Conservation (phyloP, 2,797 vertebrate species). For the Adelosebastes latens region DNA sequence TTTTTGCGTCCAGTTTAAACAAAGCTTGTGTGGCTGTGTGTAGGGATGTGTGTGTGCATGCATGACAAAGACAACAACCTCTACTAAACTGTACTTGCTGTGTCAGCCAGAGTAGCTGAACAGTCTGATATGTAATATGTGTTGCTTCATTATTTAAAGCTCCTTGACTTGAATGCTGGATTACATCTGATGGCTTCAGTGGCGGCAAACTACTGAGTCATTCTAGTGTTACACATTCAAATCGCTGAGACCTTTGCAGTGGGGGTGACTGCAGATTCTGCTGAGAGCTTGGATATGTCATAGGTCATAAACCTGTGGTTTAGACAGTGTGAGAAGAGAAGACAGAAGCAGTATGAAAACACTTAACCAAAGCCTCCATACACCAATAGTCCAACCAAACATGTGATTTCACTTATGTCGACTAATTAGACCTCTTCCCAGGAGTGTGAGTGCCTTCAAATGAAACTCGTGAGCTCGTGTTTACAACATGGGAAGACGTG, state of each 20-base stretch:
- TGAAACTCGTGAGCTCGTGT: too few relatives aligned
- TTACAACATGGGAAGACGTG: too few relatives aligned
- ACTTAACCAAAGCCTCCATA: fast-evolving
- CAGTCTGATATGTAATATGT: neutral
- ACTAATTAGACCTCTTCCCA: too few relatives aligned
- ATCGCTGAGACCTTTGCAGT: neutral
- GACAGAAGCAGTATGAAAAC: too few relatives aligned
- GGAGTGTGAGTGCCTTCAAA: too few relatives aligned
- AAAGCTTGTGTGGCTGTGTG: neutral
- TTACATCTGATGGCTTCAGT: neutral
- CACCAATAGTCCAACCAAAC: too few relatives aligned
- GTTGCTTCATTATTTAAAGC: neutral
- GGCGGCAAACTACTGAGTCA: neutral
- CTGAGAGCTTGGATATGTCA: neutral
- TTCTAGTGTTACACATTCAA: neutral
- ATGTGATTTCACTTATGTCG: too few relatives aligned
- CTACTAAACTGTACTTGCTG: neutral
- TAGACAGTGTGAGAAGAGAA: too few relatives aligned
- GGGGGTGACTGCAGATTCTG: neutral
- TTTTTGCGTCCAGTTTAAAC: neutral
- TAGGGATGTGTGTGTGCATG: neutral
- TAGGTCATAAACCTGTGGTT: neutral
- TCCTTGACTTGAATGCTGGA: neutral
- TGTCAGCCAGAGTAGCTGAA: neutral
- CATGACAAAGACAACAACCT: neutral